Percentiles rank a stretch among this genome's conserved stretches.
Evolutionary conservation across 2,888 invertebrate species (phyloP).

Genomic region (Plagodis pulveraria): DNA sequence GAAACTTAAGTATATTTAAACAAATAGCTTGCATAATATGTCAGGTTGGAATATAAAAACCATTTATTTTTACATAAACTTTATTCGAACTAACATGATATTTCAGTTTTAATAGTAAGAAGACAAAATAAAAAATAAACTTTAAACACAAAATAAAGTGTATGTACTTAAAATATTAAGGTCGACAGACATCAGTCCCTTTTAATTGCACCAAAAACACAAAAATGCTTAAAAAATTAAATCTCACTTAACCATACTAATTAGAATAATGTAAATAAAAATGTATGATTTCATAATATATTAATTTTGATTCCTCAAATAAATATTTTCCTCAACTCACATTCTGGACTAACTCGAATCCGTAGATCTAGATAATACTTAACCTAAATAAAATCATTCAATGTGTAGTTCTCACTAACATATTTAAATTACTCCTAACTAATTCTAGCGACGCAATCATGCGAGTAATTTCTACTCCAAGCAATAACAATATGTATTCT

Average conservation of each 20-base stretch:
- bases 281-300: slow-evolving; percentile 53
- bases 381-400: slow-evolving; percentile 60
- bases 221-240: slow-evolving; percentile 71
- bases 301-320: slow-evolving; percentile 68
- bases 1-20: no score
- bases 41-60: slow-evolving; percentile 43
- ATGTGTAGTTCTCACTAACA: slow-evolving; percentile 60
- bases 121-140: slow-evolving; percentile 53
- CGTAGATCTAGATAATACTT: slow-evolving; percentile 60
- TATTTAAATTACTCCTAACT: slow-evolving; percentile 43
- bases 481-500: slow-evolving; percentile 27
- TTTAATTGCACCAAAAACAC: slow-evolving; percentile 77
- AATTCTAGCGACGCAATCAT: slow-evolving; percentile 28
- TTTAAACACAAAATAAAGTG: slow-evolving; percentile 45
- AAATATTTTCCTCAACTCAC: slow-evolving; percentile 53
- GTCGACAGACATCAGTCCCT: slow-evolving; percentile 44
- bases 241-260: slow-evolving; percentile 42
- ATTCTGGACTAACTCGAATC: slow-evolving; percentile 36
- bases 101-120: slow-evolving; percentile 57
- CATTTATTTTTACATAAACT: slow-evolving; percentile 56
- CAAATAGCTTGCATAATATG: no score
- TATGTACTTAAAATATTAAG: slow-evolving; percentile 50
- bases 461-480: slow-evolving; percentile 13
- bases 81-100: slow-evolving; percentile 69
- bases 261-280: slow-evolving; percentile 54